Conservation (phyloP, 2,113 vertebrate species). For the Nothoprocta pentlandii region DNA sequence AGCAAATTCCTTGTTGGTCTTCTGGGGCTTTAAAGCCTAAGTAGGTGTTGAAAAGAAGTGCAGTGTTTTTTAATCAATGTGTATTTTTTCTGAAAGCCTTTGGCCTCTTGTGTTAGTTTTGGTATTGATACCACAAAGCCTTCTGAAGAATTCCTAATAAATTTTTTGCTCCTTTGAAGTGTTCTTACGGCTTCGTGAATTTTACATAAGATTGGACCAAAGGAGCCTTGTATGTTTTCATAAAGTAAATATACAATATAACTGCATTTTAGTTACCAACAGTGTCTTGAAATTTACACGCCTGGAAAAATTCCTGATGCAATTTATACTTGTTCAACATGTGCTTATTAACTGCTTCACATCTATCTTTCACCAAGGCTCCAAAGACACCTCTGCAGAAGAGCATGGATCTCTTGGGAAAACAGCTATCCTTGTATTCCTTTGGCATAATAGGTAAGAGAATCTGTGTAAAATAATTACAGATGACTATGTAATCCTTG, state of each 20-base stretch:
- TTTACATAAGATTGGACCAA: neutral
- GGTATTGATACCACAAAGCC: neutral
- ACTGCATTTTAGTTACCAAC: neutral
- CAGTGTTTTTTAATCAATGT: neutral
- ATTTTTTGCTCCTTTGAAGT: neutral
- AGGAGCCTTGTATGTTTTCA: neutral
- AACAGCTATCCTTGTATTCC: constrained; percentile 97
- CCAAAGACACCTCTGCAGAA: constrained; percentile 98
- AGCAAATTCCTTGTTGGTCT: neutral
- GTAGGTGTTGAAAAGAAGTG: neutral
- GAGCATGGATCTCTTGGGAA: constrained; percentile 98
- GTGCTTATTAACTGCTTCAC: neutral
- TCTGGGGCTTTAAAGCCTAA: neutral
- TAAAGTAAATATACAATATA: neutral
- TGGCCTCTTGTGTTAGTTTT: neutral
- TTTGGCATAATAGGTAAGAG: constrained; percentile 95
- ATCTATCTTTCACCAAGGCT: constrained; percentile 80
- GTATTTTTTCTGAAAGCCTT: neutral
- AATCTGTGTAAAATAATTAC: neutral
- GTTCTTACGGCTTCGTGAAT: neutral
- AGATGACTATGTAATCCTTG: neutral
- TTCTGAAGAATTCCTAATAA: neutral
- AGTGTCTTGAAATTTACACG: neutral
- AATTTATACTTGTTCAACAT: neutral
- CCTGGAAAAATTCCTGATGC: neutral